Percentiles rank a stretch among this genome's conserved stretches.
Evolutionary conservation across 2,113 vertebrate species (phyloP).

Genomic region (Ameiurus melas): DNA sequence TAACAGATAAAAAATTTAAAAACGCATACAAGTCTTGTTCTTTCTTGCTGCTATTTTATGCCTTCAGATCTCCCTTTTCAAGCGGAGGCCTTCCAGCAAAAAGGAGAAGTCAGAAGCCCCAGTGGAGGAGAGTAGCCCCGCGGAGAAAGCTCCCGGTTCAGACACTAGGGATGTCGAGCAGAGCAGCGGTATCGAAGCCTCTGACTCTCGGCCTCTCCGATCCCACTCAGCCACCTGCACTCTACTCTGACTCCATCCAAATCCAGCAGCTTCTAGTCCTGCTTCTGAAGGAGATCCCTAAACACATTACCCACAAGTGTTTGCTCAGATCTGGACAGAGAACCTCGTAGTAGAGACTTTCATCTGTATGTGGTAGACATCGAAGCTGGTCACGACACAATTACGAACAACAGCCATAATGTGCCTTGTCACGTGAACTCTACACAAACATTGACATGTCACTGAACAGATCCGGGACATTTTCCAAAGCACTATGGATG

Average conservation of each 20-base stretch:
- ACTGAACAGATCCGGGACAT: neutral
- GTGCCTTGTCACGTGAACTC: constrained; percentile 37
- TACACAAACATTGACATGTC: neutral
- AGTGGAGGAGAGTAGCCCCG: neutral
- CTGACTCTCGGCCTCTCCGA: constrained; percentile 27
- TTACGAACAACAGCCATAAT: neutral
- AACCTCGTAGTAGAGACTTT: neutral
- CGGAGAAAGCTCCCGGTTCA: neutral
- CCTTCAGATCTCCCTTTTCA: constrained; percentile 69
- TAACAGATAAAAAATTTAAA: neutral
- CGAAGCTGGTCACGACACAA: neutral
- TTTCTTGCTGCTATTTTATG: neutral
- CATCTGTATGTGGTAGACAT: neutral
- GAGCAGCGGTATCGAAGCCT: neutral
- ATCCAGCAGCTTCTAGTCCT: neutral
- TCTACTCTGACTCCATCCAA: constrained; percentile 60
- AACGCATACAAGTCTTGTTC: neutral
- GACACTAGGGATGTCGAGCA: neutral
- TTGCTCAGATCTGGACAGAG: neutral
- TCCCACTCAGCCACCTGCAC: constrained; percentile 66
- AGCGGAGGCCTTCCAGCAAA: constrained; percentile 60
- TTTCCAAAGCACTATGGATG: constrained; percentile 12
- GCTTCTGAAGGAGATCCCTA: neutral
- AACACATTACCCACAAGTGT: neutral
- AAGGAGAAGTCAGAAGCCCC: constrained; percentile 29